phyloP scores from a whole-genome alignment of 37 sponge, comb jelly and placozoan species.

The Corticium candelabrum region DNA sequence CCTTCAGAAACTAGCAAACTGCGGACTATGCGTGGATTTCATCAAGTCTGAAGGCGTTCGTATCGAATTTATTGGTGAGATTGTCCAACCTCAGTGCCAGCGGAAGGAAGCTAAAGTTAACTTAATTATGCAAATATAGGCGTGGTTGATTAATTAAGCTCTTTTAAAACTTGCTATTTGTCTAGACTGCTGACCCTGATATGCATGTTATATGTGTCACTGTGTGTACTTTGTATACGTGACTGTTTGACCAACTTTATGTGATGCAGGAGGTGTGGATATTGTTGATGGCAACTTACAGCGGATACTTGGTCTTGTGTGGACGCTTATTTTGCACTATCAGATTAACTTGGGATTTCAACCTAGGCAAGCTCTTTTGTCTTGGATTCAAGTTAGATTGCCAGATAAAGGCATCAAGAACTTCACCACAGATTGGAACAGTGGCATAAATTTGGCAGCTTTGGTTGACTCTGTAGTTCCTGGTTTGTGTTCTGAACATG shows the following conservation, averaged over 20 bases:
- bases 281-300: conserved; percentile 66
- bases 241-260: too few relatives aligned
- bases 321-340: conserved; percentile 86
- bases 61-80: background rate
- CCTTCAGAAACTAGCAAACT: background rate
- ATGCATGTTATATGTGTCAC: too few relatives aligned
- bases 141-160: too few relatives aligned
- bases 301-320: conserved; percentile 86
- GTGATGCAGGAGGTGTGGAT: conserved; percentile 79
- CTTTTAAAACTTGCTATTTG: too few relatives aligned
- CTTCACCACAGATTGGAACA: conserved; percentile 70
- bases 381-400: conserved; percentile 58
- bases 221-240: too few relatives aligned
- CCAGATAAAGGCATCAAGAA: conserved; percentile 62
- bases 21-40: background rate
- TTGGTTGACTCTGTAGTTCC: conserved; percentile 51
- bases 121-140: too few relatives aligned
- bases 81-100: too few relatives aligned
- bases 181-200: too few relatives aligned
- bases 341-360: conserved; percentile 67
- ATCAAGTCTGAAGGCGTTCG: background rate
- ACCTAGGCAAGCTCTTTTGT: conserved; percentile 61
- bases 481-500: conserved; percentile 44
- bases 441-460: conserved; percentile 64
- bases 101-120: too few relatives aligned